Percentiles rank a stretch among this genome's conserved stretches.
Evolutionary conservation across 2,888 invertebrate species (phyloP).

Genomic region (Calliopum simillimum): DNA sequence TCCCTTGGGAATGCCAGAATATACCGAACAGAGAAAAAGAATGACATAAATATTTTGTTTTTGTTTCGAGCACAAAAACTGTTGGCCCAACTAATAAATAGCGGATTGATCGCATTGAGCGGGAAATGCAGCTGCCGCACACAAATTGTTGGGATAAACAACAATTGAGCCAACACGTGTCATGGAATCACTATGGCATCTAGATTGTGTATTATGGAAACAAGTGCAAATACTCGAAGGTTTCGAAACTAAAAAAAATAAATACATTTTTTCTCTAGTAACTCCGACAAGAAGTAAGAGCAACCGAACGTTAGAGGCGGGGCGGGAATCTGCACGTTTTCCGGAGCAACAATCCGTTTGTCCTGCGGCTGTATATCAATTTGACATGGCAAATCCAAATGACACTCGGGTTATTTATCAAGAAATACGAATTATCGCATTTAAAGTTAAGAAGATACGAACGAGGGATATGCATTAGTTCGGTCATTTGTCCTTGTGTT

Average conservation of each 20-base stretch:
- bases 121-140: slow-evolving; percentile 23
- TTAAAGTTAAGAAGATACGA: slow-evolving; percentile 2
- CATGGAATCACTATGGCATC: slow-evolving; percentile 43
- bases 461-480: no score
- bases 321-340: slow-evolving; percentile 13
- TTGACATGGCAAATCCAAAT: neutral
- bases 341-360: slow-evolving; percentile 2
- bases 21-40: slow-evolving; percentile 34
- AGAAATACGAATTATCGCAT: slow-evolving; percentile 7
- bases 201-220: slow-evolving; percentile 3
- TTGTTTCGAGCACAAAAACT: slow-evolving; percentile 42
- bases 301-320: neutral
- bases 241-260: no score
- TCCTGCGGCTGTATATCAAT: slow-evolving; percentile 3
- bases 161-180: slow-evolving; percentile 62
- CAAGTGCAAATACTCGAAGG: slow-evolving; percentile 44
- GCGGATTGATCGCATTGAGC: slow-evolving; percentile 13
- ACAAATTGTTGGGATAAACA: slow-evolving; percentile 66
- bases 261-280: no score
- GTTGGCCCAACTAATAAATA: slow-evolving; percentile 52
- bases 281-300: neutral
- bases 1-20: slow-evolving; percentile 10
- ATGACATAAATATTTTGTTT: slow-evolving; percentile 40
- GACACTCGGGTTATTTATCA: neutral
- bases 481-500: neutral